These are phyloP conservation scores for Oenanthe oenanthe DNA, from an alignment of 2,113 vertebrate species.

Conservation along the genomic window DNA sequence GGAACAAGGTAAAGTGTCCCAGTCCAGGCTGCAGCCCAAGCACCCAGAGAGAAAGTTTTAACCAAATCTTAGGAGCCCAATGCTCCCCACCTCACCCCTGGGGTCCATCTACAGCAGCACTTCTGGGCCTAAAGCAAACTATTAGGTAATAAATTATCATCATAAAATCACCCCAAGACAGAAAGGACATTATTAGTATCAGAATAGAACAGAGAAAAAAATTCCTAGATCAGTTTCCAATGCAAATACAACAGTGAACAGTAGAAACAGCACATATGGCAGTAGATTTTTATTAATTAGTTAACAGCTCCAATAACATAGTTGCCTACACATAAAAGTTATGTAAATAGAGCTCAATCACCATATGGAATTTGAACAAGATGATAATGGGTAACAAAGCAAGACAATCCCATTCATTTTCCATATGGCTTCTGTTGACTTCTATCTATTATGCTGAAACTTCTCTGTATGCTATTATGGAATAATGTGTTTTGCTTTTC, in stretches of 20 bases:
- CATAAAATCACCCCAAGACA: background rate
- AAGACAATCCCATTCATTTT: background rate
- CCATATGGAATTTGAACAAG: constrained; percentile 17
- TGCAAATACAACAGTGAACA: background rate
- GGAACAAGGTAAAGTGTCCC: fast-evolving
- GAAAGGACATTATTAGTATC: background rate
- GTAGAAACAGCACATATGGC: constrained; percentile 16
- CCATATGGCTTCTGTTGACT: constrained; percentile 12
- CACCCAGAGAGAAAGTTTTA: background rate
- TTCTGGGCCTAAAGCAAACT: background rate
- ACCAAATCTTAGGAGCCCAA: background rate
- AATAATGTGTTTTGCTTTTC: background rate
- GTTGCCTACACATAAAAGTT: constrained; percentile 13
- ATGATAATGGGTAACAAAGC: constrained; percentile 8
- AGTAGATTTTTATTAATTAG: constrained; percentile 23
- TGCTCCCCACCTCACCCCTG: no score
- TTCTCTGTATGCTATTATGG: background rate
- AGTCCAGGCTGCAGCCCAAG: fast-evolving
- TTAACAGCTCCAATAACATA: constrained; percentile 9
- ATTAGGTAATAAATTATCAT: background rate
- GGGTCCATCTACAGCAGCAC: background rate
- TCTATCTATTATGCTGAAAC: background rate
- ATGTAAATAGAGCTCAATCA: constrained; percentile 35
- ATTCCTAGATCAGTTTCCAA: background rate
- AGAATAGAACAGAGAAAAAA: background rate